Evolutionary conservation across 2,113 vertebrate genomes (phyloP), one percentile per base, ranked within the genome.

Genomic region (Protomyctophum bolini): DNA sequence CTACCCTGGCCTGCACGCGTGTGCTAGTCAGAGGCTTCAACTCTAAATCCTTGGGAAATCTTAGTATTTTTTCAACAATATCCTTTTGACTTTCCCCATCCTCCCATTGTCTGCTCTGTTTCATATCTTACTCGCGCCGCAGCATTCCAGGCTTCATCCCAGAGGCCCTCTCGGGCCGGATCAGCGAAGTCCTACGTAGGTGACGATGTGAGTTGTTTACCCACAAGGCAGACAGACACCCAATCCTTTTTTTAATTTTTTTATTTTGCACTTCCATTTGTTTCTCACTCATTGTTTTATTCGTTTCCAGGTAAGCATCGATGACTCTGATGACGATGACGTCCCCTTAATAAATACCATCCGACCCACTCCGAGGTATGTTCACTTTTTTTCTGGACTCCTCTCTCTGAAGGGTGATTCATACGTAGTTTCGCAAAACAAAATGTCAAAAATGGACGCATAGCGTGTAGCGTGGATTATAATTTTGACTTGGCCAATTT

Each of bases 241-340:
- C 0, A 10, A 57, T 21, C 1, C 7, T n/a, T 1, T 4, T 28
- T 50, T 12, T 6, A 5, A 8, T 11, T 0, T 57, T 11, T 62
- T 2, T 54, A n/a, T n/a, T 46, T 5, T 61, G 8, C n/a, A 8
- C 2, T 66, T 11, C 6, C 12, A 7, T 11, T 59, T 54, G 8
- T 3, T 51, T 48, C 71, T 5, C 63, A 11, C 28, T 65, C 63
- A 46, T 55, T 9, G n/a, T 8, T 70, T 68, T 7, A n/a, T 77
- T 49, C 10, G 46, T 80, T 45, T 29, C 28, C 68, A 89, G 87
- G 0, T 86, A 28, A 77, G 33, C 59, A 90, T 91, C 47, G 87
- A 89, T 15, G 89, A 91, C 76, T 88, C 86, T 0, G 90, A 91
- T 73, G 90, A 91, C 10, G 89, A 91, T 14, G 89, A 91, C n/a